phyloP scores from a whole-genome alignment of 2,797 vertebrate species.

The Masticophis lateralis region DNA sequence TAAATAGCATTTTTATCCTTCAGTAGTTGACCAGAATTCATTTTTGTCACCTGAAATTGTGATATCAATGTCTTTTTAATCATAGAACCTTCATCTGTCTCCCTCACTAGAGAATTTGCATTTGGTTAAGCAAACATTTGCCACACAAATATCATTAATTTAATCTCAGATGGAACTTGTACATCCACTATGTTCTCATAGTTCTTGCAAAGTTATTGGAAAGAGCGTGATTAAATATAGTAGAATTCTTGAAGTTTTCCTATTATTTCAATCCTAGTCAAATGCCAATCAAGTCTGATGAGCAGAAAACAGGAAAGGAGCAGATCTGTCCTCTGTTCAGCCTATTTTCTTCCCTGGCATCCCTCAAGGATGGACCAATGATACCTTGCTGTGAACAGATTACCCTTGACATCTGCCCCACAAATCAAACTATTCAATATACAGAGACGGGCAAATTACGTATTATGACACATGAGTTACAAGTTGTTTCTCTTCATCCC shows the following conservation, averaged over 20 bases:
- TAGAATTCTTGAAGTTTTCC: neutral
- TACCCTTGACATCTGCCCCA: neutral
- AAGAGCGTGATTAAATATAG: slow-evolving; percentile 6
- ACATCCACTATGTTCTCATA: neutral
- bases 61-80: neutral
- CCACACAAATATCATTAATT: slow-evolving; percentile 39
- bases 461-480: neutral
- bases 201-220: slow-evolving; percentile 37
- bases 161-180: slow-evolving; percentile 31
- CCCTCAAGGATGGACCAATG: neutral
- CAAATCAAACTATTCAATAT: neutral
- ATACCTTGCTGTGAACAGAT: neutral
- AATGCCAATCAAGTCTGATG: neutral
- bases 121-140: slow-evolving; percentile 48
- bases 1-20: neutral
- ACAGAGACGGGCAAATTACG: neutral
- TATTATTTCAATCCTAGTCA: neutral
- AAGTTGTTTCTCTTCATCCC: neutral
- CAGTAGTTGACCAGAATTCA: neutral
- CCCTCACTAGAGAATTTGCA: neutral
- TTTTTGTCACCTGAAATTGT: neutral
- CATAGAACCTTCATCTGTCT: neutral
- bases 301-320: neutral
- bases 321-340: neutral
- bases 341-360: neutral